Evolutionary conservation across 1,140 invertebrate genomes (phyloP), one percentile per base, ranked within the genome.

Genomic region (Drosophila kepulauana): DNA sequence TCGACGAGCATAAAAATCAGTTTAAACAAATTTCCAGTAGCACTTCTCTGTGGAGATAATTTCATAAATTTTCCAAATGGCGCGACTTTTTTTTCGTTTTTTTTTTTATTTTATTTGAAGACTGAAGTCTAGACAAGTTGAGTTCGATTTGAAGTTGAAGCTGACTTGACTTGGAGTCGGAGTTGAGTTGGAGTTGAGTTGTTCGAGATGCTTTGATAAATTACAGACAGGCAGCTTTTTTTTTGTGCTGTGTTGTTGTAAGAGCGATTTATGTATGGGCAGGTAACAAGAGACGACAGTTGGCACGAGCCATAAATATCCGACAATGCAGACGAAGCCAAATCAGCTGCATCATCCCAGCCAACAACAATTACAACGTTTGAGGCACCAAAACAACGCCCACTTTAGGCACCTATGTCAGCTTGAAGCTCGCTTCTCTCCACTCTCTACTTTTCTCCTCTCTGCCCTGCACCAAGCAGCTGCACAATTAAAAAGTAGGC

Each of bases 291-390:
- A 75, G 70, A 78, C 75, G 75, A 80, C 75, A 75, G 70, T 61
- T 75, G 84, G 84, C 84, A 89, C 84, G 84, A 84, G 84, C 85
- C 85, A 84, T 80, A 88, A 71, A 87, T 82, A 77, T 68, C 62
- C 62, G 20, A 25, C 10, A 59, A 65, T 64, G 57, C 46, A 73
- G 77, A 75, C 67, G 61, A 62, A 16, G 15, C 51, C 49, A 72
- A 88, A 88, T 88, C 85, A 67, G 84, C 84, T 89, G 85, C 82
- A 88, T 88, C 84, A 88, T 88, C 78, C 80, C 33, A 57, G 16
- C 54, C 11, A 51, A 63, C 66, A 71, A 68, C 84, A 87, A 87
- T 85, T 85, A 86, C 82, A 86, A 86, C 52, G 49, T 64, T 69
- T 78, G 67, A 45, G 70, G 58, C 30, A 57, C 33, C 54, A 57